Evolutionary conservation across 2,888 invertebrate genomes (phyloP).

Genomic region (Theodoxus fluviatilis): DNA sequence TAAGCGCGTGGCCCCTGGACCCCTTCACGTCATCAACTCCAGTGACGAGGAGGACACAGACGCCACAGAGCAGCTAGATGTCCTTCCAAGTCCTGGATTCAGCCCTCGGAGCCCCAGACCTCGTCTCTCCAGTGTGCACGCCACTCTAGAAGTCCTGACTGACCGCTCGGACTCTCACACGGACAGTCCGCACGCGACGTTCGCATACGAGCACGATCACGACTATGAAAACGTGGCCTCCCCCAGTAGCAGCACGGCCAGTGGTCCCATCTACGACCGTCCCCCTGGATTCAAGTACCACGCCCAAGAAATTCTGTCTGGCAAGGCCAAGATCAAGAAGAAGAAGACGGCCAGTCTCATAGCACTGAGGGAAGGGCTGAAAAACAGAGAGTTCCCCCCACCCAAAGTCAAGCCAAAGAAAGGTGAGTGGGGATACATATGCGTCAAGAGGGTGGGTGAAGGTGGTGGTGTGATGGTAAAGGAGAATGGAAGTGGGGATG

Average conservation of each 20-base stretch:
- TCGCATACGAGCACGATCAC: conserved; percentile 55
- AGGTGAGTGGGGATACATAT: too few species aligned
- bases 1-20: conserved; percentile 42
- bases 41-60: conserved; percentile 42
- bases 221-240: conserved; percentile 59
- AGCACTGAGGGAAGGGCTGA: conserved; percentile 47
- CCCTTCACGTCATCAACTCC: conserved; percentile 30
- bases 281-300: conserved; percentile 62
- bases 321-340: conserved; percentile 47
- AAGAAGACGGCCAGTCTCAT: conserved; percentile 49
- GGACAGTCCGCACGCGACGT: conserved; percentile 27
- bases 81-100: conserved; percentile 22
- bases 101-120: conserved; percentile 22
- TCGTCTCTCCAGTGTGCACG: not conserved
- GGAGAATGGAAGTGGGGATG: not conserved
- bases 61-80: not conserved
- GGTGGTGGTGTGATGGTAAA: not conserved
- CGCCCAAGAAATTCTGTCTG: conserved; percentile 53
- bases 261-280: conserved; percentile 61
- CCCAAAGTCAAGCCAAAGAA: conserved; percentile 55
- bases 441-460: too few species aligned
- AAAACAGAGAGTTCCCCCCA: conserved; percentile 54
- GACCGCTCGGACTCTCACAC: not conserved
- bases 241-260: conserved; percentile 60
- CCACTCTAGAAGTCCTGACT: not conserved